Evolutionary conservation across 2,888 invertebrate genomes (phyloP).

Genomic region (Marronus borbonicus): DNA sequence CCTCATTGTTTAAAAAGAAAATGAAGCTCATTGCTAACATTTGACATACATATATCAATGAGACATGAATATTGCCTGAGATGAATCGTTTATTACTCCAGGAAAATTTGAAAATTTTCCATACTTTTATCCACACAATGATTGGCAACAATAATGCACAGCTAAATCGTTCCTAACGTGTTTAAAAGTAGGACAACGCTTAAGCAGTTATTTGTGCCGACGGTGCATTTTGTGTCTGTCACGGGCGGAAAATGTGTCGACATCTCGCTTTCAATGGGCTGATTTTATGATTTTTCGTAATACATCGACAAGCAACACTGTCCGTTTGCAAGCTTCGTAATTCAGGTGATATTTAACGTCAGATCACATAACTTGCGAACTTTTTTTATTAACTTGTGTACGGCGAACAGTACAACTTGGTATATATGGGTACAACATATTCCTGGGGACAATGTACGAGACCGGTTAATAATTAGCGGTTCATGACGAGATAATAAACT

Average conservation of each 20-base stretch:
- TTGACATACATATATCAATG: too few species aligned
- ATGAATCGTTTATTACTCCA: too few species aligned
- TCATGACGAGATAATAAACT: slow-evolving; percentile 7
- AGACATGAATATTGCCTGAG: too few species aligned
- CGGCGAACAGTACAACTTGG: background rate
- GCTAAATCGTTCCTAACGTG: background rate
- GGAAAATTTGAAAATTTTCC: too few species aligned
- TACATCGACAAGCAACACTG: background rate
- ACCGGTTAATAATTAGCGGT: slow-evolving; percentile 18
- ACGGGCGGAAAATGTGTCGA: slow-evolving; percentile 5
- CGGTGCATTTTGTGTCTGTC: slow-evolving; percentile 17
- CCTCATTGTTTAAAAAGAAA: too few species aligned
- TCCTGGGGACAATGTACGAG: slow-evolving; percentile 14
- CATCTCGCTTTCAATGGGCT: slow-evolving; percentile 15
- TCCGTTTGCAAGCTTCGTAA: slow-evolving; percentile 4
- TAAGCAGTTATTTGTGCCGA: background rate
- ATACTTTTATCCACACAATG: too few species aligned
- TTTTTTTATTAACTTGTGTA: background rate
- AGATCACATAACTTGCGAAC: slow-evolving; percentile 3
- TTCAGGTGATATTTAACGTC: slow-evolving; percentile 5
- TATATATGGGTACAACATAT: background rate
- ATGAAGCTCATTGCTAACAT: too few species aligned
- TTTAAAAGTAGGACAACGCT: background rate
- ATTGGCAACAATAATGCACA: too few species aligned
- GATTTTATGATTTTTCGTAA: slow-evolving; percentile 17